Conservation (phyloP, 2,888 invertebrate genomes). For the Plebejus anna region DNA sequence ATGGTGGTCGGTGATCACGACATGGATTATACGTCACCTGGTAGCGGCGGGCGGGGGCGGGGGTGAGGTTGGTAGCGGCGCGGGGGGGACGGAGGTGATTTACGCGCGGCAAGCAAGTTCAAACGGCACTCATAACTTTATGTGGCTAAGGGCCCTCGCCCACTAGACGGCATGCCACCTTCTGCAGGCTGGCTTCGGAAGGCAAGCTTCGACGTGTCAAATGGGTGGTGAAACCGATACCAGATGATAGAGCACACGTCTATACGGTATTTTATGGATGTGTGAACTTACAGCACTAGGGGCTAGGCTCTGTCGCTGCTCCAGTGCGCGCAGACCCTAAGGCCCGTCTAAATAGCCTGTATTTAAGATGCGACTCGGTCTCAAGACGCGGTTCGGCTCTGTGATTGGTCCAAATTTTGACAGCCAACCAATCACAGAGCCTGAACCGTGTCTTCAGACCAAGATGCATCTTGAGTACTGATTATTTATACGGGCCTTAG, state of each 20-base stretch:
- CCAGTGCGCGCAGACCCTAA: too few species aligned
- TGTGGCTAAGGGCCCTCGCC: constrained; percentile 39
- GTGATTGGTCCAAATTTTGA: too few species aligned
- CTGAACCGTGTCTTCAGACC: too few species aligned
- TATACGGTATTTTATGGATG: neutral
- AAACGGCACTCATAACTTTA: constrained; percentile 59
- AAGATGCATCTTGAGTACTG: too few species aligned
- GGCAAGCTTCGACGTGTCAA: neutral
- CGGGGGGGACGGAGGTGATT: constrained; percentile 9
- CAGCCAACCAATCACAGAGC: too few species aligned
- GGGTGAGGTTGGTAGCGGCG: neutral
- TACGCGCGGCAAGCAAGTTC: constrained; percentile 41
- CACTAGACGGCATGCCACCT: constrained; percentile 36
- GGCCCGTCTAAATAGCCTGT: too few species aligned
- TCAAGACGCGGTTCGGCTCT: too few species aligned
- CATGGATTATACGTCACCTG: neutral
- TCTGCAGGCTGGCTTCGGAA: too few species aligned
- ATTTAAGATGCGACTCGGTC: too few species aligned
- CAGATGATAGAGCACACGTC: neutral
- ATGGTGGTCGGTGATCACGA: neutral
- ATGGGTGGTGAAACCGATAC: neutral
- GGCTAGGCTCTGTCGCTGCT: too few species aligned
- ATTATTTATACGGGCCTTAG: too few species aligned
- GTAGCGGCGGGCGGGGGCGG: neutral
- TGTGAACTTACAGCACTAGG: too few species aligned